Evolutionary conservation across 2,888 invertebrate genomes (phyloP).

Genomic region (Calliopum simillimum): DNA sequence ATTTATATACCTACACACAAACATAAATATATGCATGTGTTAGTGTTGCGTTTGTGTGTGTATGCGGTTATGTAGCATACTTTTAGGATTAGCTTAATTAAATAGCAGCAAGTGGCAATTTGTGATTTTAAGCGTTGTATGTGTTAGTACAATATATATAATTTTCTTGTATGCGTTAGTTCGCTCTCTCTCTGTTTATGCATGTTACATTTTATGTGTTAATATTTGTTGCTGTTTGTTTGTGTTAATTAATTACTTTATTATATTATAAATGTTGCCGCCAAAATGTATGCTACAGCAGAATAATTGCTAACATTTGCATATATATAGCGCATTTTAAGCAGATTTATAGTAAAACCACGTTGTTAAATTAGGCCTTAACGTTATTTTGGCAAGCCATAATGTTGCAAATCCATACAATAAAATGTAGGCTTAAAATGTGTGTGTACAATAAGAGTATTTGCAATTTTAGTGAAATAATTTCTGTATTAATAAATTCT

Average conservation of each 20-base stretch:
- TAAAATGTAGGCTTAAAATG: too few species aligned
- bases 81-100: constrained; percentile 44
- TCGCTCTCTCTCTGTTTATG: neutral
- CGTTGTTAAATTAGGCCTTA: too few species aligned
- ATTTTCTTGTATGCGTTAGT: neutral
- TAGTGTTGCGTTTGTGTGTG: neutral
- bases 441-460: too few species aligned
- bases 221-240: neutral
- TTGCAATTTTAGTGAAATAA: too few species aligned
- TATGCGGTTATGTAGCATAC: constrained; percentile 18
- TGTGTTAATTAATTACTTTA: constrained; percentile 54
- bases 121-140: constrained; percentile 41
- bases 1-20: neutral
- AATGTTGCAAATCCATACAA: too few species aligned
- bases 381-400: too few species aligned
- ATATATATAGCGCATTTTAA: too few species aligned
- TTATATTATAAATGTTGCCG: constrained; percentile 56
- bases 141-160: neutral
- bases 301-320: constrained; percentile 21
- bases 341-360: too few species aligned
- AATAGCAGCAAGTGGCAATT: constrained; percentile 46
- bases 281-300: constrained; percentile 54
- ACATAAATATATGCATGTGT: neutral
- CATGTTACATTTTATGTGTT: constrained; percentile 8
- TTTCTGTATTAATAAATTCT: too few species aligned